phyloP scores from a whole-genome alignment of 2,797 vertebrate species.

The Syngnathus acus region DNA sequence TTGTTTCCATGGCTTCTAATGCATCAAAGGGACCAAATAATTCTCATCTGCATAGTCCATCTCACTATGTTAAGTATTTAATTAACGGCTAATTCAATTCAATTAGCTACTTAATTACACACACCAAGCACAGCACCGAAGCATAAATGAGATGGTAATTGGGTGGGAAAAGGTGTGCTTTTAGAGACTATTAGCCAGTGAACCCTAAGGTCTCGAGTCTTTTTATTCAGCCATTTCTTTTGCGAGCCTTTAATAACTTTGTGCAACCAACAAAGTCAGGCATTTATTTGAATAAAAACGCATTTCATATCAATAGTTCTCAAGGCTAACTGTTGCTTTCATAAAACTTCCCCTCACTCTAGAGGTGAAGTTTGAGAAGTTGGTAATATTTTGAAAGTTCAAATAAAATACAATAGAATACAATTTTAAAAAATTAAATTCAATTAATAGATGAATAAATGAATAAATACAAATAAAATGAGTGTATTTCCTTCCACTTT shows the following conservation, averaged over 20 bases:
- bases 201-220: slow-evolving; percentile 50
- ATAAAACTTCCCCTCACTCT: neutral
- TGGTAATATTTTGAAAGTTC: no score
- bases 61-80: slow-evolving; percentile 77
- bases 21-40: slow-evolving; percentile 46
- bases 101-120: slow-evolving; percentile 77
- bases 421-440: no score
- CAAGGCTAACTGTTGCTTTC: neutral
- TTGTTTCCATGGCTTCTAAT: slow-evolving; percentile 30
- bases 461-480: neutral
- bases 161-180: slow-evolving; percentile 72
- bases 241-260: slow-evolving; percentile 7
- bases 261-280: neutral
- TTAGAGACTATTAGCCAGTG: slow-evolving; percentile 66
- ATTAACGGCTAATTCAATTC: slow-evolving; percentile 74
- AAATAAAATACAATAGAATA: no score
- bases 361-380: no score
- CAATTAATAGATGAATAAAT: neutral
- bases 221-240: slow-evolving; percentile 20
- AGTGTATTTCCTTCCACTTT: neutral
- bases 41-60: slow-evolving; percentile 63
- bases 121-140: slow-evolving; percentile 62
- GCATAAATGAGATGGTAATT: slow-evolving; percentile 72
- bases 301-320: neutral
- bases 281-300: neutral